Evolutionary conservation across 53 echinoderm and acorn worm genomes (phyloP).

Genomic region (Mesocentrotus franciscanus): DNA sequence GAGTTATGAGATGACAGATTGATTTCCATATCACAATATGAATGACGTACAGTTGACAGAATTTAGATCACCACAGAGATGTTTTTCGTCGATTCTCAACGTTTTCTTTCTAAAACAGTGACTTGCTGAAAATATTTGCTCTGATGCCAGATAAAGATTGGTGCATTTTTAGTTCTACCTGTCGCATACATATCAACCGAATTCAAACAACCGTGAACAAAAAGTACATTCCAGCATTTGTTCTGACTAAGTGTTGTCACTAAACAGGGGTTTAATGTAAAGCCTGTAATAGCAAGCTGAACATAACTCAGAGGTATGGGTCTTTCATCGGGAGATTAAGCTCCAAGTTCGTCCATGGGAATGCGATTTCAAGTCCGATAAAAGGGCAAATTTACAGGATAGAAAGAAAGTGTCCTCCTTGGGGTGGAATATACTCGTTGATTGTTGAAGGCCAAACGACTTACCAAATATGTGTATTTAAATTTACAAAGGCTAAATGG

Average conservation of each 20-base stretch:
- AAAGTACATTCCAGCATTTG: conserved; percentile 56
- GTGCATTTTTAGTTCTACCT: neutral
- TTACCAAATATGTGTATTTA: conserved; percentile 24
- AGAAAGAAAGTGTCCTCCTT: conserved; percentile 33
- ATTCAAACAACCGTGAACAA: conserved; percentile 48
- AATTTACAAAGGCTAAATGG: neutral
- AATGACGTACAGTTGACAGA: neutral
- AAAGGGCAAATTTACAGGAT: neutral
- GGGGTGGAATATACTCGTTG: neutral
- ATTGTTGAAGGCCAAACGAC: conserved; percentile 36
- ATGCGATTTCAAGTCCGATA: conserved; percentile 41
- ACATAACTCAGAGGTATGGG: neutral
- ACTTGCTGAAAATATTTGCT: conserved; percentile 16
- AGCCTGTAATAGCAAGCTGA: conserved; percentile 59
- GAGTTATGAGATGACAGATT: neutral
- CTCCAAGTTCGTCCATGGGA: conserved; percentile 40
- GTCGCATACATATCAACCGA: conserved; percentile 30
- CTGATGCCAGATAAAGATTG: conserved; percentile 32
- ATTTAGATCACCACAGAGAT: neutral
- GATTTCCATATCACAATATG: conserved; percentile 1
- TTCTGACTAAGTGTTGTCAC: conserved; percentile 61
- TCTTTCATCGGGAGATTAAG: conserved; percentile 50
- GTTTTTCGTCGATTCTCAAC: conserved; percentile 21
- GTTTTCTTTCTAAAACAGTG: neutral
- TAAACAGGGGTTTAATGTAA: conserved; percentile 34